Conservation (phyloP, 1,140 invertebrate genomes). For the Lordiphosa clarofinis region DNA sequence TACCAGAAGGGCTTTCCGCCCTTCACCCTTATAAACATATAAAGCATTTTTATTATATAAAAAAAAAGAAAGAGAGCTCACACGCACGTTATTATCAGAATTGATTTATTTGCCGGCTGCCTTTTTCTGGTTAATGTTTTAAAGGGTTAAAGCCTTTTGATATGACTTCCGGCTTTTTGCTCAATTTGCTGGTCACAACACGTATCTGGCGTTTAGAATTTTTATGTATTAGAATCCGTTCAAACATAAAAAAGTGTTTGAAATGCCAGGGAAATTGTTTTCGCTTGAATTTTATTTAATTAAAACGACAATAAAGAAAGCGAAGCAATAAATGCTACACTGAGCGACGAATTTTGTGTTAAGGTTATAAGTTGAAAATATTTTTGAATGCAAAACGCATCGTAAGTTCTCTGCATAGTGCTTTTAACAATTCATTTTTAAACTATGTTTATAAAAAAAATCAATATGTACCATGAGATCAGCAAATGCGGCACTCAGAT, state of each 20-base stretch:
- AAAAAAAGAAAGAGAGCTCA: conserved; percentile 15
- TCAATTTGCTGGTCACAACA: conserved; percentile 58
- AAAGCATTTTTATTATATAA: conserved; percentile 70
- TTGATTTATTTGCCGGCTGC: conserved; percentile 62
- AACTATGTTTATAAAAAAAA: too few species aligned
- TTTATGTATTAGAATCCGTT: conserved; percentile 39
- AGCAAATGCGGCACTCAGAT: too few species aligned
- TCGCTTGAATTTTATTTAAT: conserved; percentile 69
- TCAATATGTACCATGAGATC: too few species aligned
- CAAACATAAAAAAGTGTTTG: conserved; percentile 50
- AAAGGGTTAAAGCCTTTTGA: conserved; percentile 47
- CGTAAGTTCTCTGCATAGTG: too few species aligned
- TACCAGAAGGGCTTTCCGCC: conserved; percentile 7
- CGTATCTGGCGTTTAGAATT: conserved; percentile 48
- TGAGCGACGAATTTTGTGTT: too few species aligned
- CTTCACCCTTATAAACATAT: conserved; percentile 54
- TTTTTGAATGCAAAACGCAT: too few species aligned
- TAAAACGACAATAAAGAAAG: conserved; percentile 33
- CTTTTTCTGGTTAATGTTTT: conserved; percentile 16
- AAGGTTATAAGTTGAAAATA: neutral
- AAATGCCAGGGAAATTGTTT: conserved; percentile 56
- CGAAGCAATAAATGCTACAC: neutral
- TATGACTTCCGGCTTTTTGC: conserved; percentile 30
- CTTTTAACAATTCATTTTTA: too few species aligned
- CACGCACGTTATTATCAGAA: conserved; percentile 69